These are phyloP conservation scores for Ceyx cyanopectus DNA, from an alignment of 2,113 vertebrate species.

Conservation along the genomic window DNA sequence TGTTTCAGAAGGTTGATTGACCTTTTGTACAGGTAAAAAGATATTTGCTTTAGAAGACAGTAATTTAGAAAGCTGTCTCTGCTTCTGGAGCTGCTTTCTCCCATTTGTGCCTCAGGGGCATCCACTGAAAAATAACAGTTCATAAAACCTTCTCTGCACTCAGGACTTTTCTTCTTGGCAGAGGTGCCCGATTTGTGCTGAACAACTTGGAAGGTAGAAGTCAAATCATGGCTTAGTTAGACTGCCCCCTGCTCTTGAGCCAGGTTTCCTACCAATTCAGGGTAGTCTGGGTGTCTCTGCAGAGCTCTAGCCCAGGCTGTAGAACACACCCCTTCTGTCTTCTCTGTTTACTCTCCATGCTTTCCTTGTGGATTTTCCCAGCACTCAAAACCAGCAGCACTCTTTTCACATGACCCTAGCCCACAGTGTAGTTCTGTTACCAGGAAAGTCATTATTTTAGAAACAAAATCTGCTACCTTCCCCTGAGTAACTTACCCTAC, in stretches of 20 bases:
- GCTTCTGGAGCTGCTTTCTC: not conserved
- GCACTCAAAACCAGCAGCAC: not conserved
- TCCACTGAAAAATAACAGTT: not conserved
- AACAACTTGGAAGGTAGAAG: not conserved
- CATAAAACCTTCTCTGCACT: not conserved
- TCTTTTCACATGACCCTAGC: not conserved
- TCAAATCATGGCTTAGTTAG: not conserved
- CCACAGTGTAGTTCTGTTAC: not conserved
- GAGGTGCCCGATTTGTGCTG: not conserved
- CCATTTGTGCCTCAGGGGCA: not conserved
- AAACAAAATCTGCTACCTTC: not conserved
- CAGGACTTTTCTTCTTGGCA: not conserved
- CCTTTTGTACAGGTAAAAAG: not conserved
- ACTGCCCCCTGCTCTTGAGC: not conserved
- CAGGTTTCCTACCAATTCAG: not conserved
- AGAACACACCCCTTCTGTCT: not conserved
- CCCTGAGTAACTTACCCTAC: not conserved
- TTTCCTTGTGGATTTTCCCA: slow-evolving; percentile 4
- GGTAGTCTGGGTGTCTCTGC: not conserved
- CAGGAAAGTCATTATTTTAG: not conserved
- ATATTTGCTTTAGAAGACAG: not conserved
- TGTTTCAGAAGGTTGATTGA: not conserved
- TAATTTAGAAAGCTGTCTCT: not conserved
- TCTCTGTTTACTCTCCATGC: not conserved
- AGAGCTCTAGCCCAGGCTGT: not conserved